Evolutionary conservation across 2,113 vertebrate genomes (phyloP), one percentile per base, ranked within the genome.

Genomic region (Esox niger): DNA sequence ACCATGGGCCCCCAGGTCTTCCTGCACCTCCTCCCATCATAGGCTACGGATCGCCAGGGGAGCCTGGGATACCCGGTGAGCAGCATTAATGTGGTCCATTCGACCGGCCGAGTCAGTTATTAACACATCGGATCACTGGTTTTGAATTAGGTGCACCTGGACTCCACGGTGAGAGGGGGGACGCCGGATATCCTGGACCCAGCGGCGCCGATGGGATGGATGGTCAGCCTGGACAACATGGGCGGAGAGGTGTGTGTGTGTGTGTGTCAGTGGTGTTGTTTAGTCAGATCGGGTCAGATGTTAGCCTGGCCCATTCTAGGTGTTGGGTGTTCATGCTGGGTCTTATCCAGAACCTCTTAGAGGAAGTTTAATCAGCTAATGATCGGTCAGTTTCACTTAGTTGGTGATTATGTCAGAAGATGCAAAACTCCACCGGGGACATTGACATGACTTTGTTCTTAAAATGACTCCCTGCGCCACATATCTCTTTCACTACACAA

Each of bases 181-280:
- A 86, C 60, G 9, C 25, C 69, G 89, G 89, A 77, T 43, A 1
- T 8, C 25, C 3, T 68, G 88, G 89, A 62, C 3, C 6, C 35
- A 81, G 75, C 55, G 88, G 89, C 13, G 32, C 0, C 8, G 71
- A 32, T 46, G 89, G 89, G 47, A 54, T 0, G 49, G 4, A 20
- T 2, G 86, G 84, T 58, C 13, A 2, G 46, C 65, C 46, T 59
- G 89, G 86, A 21, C 1, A 1, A 30, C 66, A 49, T 32, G 82
- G 87, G 62, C 58, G 17, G 31, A 76, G 9, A 86, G 89, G 89
- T 89, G 55, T 52, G 43, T 52, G 25, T 29, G 62, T 20, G 8
- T 65, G 62, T 30, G 43, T 62, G 25, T 7, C 2, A 11, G 46
- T 26, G 7, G 20, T 69, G 21, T 21, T n/a, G n/a, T n/a, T n/a